Conservation (phyloP, 2,888 invertebrate species). For the Lithophane leautieri region DNA sequence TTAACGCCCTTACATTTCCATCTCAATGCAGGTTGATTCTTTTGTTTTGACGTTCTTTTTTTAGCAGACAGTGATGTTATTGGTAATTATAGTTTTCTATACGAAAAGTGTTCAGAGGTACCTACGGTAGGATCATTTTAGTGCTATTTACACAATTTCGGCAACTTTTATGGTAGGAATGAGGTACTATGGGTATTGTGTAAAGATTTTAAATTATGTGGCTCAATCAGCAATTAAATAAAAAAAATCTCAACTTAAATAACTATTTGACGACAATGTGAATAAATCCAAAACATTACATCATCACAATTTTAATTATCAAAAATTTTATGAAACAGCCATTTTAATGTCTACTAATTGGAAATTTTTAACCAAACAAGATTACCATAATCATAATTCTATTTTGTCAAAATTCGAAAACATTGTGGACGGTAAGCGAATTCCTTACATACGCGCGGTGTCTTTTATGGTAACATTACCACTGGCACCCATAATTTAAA, state of each 20-base stretch:
- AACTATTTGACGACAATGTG: constrained; percentile 15
- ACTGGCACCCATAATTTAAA: constrained; percentile 66
- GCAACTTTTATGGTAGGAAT: neutral
- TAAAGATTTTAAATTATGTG: constrained; percentile 3
- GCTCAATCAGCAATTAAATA: too few species aligned
- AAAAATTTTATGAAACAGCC: constrained; percentile 45
- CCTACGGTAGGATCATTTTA: neutral
- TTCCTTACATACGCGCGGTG: constrained; percentile 59
- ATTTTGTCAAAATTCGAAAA: constrained; percentile 45
- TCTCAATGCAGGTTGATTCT: constrained; percentile 77
- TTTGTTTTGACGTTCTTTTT: constrained; percentile 70
- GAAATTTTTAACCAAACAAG: constrained; percentile 29
- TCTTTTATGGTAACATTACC: constrained; percentile 60
- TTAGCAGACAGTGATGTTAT: constrained; percentile 5
- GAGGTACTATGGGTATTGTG: neutral
- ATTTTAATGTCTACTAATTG: constrained; percentile 62
- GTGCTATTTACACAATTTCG: neutral
- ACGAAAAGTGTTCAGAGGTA: neutral
- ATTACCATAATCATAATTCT: constrained; percentile 56
- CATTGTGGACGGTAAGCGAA: constrained; percentile 41
- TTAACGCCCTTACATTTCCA: constrained; percentile 74
- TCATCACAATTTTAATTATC: constrained; percentile 49
- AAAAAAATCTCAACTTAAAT: constrained; percentile 6
- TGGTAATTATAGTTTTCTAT: constrained; percentile 21
- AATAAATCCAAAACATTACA: constrained; percentile 39